Base-by-base conservation (phyloP, 2,113 vertebrate species). In the Antennarius striatus region DNA sequence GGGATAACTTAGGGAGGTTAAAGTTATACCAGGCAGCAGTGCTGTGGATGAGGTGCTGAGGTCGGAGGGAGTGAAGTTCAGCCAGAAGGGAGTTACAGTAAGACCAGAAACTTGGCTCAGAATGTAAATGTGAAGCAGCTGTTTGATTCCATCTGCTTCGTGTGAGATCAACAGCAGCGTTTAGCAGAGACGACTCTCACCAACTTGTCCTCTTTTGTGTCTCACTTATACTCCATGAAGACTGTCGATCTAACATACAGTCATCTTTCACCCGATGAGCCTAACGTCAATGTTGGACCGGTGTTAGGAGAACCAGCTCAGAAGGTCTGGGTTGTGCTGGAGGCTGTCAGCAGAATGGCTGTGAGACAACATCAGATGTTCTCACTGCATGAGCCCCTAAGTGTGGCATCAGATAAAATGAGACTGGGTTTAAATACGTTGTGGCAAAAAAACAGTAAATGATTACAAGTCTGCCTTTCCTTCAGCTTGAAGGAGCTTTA, bases 311-410 rank as follows among this genome's bases (percentile, higher is more conserved):
- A 12, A 15, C 39, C 16, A 56, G 39, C 53, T 74, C 59, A 70
- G 42, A 48, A 10, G 40, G 63, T 40, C 13, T 12, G 57, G 53
- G 49, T 32, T 50, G 15, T 63, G 56, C 71, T 67, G 56, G 53
- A 51, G 67, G 68, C 48, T 75, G 56, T 85, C 75, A 85, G 68
- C 65, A 78, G 60, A 68, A 65, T 52, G 48, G 45, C 73, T 69
- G 56, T 5, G 1, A 42, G 70, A 56, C 76, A 47, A 77, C 58
- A 10, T 88, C 71, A 83, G 60, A 43, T 79, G 76, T 89, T 82
- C 80, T 71, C 81, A 53, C 66, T 49, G 62, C 48, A 16, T 79
- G 71, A 77, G 40, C 60, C 59, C 71, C 80, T 22, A 51, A 81
- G 60, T 57, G 57, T 56, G 11, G 51, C 45, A 46, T 48, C 3